These are phyloP conservation scores for Cephus pulcher DNA, from an alignment of 2,888 invertebrate species.

Conservation along the genomic window DNA sequence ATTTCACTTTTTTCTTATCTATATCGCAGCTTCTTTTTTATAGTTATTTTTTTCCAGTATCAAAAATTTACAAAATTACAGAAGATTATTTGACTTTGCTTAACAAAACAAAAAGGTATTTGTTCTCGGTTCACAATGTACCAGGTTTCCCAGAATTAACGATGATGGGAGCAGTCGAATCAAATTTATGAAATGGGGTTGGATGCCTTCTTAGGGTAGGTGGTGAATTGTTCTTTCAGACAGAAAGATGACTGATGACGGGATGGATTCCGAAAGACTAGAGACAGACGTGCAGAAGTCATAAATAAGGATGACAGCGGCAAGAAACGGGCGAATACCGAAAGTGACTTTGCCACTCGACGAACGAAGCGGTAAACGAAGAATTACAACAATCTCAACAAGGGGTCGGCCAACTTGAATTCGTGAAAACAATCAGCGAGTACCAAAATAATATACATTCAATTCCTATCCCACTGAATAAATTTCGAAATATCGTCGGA, in stretches of 20 bases:
- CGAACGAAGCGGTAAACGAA: not conserved
- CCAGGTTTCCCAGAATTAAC: slow-evolving; percentile 29
- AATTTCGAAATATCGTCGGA: too few relatives aligned
- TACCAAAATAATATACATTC: too few relatives aligned
- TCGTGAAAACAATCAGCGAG: not conserved
- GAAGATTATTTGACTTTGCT: not conserved
- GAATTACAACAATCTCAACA: not conserved
- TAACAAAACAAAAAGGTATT: not conserved
- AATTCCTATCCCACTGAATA: too few relatives aligned
- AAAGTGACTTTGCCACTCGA: not conserved
- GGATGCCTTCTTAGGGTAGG: not conserved
- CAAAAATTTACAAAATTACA: not conserved
- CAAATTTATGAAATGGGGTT: not conserved
- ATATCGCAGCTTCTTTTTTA: not conserved
- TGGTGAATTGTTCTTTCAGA: not conserved
- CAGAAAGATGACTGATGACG: not conserved
- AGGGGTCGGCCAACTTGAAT: not conserved
- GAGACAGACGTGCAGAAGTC: slow-evolving; percentile 6
- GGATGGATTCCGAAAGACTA: not conserved
- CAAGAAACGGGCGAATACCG: not conserved
- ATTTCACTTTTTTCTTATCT: not conserved
- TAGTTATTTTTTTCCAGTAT: not conserved
- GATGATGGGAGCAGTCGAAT: slow-evolving; percentile 14
- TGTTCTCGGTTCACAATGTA: not conserved
- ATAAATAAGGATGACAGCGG: slow-evolving; percentile 33